Evolutionary conservation across 2,113 vertebrate genomes (phyloP), one percentile per base, ranked within the genome.

Genomic region (Archocentrus centrarchus): DNA sequence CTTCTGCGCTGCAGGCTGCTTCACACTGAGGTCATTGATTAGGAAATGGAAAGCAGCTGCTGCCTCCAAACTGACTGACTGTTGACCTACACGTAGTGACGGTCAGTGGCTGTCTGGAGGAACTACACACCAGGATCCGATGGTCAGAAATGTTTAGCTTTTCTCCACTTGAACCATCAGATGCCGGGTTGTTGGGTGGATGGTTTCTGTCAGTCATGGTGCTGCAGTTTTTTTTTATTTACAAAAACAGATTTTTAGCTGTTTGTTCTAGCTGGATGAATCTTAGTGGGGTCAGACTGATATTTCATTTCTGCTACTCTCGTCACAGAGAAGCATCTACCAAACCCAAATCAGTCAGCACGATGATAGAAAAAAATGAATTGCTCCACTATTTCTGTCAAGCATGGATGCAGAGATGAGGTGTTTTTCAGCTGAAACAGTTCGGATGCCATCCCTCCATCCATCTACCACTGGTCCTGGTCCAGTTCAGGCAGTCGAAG

Each of bases 11-110:
- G n/a, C 27, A 13, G 80, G 88, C 78, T 2, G 30, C 35, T 80
- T 90, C 79, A 82, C 81, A 30, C 83, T 11, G 61, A 75, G 60
- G 8, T 79, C 61, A 10, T 80, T 83, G 86, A 87, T 57, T 77
- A 87, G 64, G 47, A 80, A 81, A 59, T 79, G 30, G 44, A 57
- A 80, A 87, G 63, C 91, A 91, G 89, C 90, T 91, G 92, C 83
- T 78, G 78, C 64, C 76, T 62, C 57, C 1, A 20, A 77, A 18
- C 41, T 50, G 30, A 11, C 5, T 58, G 4, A 59, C 59, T 7
- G 4, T 32, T 61, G 30, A 59, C 47, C 75, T 37, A 0, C 73
- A 20, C 3, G 8, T 3, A 6, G 0, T 11, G 22, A 60, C 8
- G 7, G 37, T 39, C 37, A 10, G 37, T 39, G 35, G 24, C 41